Conservation (phyloP, 2,888 invertebrate genomes). For the Philereme vetulata region DNA sequence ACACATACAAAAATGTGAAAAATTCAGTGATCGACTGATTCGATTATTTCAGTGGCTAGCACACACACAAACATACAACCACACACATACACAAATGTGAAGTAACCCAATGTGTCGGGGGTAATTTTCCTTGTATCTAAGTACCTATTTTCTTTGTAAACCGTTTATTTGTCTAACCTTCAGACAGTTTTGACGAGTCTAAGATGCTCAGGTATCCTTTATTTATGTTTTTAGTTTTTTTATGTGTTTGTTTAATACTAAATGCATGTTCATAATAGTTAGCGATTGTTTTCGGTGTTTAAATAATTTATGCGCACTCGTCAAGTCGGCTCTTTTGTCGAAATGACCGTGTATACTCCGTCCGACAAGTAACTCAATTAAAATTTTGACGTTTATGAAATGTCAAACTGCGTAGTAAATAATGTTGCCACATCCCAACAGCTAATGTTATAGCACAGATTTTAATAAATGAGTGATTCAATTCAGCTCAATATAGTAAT, state of each 20-base stretch:
- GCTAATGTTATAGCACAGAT: no score
- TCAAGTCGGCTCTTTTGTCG: no score
- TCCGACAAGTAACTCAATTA: no score
- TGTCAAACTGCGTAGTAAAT: no score
- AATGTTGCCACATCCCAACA: no score
- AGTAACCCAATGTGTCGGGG: not conserved
- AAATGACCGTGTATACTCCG: no score
- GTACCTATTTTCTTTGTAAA: not conserved
- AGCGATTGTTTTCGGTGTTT: not conserved
- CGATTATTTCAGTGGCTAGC: not conserved
- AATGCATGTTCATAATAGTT: not conserved
- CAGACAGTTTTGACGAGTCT: not conserved
- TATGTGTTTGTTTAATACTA: not conserved
- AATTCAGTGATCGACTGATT: not conserved
- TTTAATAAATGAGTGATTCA: no score
- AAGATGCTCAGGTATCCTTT: not conserved
- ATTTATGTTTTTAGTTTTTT: not conserved
- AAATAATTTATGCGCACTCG: no score
- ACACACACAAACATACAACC: not conserved
- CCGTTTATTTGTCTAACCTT: not conserved
- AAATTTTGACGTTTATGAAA: no score
- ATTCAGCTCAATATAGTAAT: no score
- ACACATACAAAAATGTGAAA: not conserved
- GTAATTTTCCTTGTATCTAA: not conserved
- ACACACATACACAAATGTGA: not conserved